Percentiles rank a stretch among this genome's conserved stretches.
These are phyloP conservation scores for pig (Sus scrofa) DNA, from an alignment of 2,113 vertebrate genomes.

Conservation along the genomic window T2T-Sscrofa CM000830.6:108137001-108137500, in stretches of 20 bases:
- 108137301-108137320: constrained; percentile 5
- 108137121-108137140: constrained; percentile 13
- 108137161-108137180: neutral
- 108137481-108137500: neutral
- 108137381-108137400: neutral
- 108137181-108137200: neutral
- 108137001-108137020: neutral
- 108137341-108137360: neutral
- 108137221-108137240: neutral
- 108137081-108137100: neutral
- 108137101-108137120: neutral
- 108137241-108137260: neutral
- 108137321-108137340: constrained; percentile 8
- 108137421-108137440: neutral
- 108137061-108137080: neutral
- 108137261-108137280: neutral
- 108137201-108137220: neutral
- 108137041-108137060: neutral
- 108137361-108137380: neutral
- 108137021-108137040: neutral
- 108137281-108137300: constrained; percentile 8
- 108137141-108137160: neutral
- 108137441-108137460: constrained; percentile 31
- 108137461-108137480: constrained; percentile 44
- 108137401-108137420: neutral